phyloP scores from a whole-genome alignment of 2,113 vertebrate genomes.

The Vireo altiloquus region DNA sequence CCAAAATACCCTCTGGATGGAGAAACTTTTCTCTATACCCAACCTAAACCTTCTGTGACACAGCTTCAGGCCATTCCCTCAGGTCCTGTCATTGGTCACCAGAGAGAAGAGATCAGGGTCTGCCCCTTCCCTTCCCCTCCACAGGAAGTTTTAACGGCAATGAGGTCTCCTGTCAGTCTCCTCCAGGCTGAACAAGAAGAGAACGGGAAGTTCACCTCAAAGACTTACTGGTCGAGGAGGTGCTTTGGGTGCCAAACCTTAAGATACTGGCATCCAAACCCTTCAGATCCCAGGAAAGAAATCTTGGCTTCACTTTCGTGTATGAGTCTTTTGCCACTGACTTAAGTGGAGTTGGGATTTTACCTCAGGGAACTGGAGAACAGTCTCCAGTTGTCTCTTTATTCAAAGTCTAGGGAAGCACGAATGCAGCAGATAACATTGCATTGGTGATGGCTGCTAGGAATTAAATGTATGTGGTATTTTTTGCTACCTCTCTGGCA shows the following conservation, averaged over 20 bases:
- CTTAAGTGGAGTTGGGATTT: not conserved
- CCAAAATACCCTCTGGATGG: not conserved
- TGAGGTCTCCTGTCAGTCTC: not conserved
- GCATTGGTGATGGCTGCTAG: not conserved
- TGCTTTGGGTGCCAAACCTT: not conserved
- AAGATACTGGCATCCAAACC: not conserved
- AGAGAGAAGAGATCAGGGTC: not conserved
- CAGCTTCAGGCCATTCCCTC: not conserved
- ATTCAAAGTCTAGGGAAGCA: not conserved
- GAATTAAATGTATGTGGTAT: not conserved
- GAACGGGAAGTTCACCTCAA: not conserved
- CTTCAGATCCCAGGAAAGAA: not conserved
- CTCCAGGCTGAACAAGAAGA: not conserved
- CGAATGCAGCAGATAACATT: not conserved
- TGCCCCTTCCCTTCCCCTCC: not conserved
- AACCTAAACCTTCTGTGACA: not conserved
- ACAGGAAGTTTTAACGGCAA: rapidly evolving
- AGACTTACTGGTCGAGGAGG: not conserved
- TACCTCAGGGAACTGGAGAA: not conserved
- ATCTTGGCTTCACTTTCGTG: not conserved
- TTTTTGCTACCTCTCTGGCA: not conserved
- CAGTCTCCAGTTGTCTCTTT: not conserved
- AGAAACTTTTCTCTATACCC: not conserved
- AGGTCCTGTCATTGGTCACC: not conserved
- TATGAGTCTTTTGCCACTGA: not conserved